These are phyloP conservation scores for Drosophila nebulosa DNA, from an alignment of 1,140 invertebrate species.

Conservation along the genomic window DNA sequence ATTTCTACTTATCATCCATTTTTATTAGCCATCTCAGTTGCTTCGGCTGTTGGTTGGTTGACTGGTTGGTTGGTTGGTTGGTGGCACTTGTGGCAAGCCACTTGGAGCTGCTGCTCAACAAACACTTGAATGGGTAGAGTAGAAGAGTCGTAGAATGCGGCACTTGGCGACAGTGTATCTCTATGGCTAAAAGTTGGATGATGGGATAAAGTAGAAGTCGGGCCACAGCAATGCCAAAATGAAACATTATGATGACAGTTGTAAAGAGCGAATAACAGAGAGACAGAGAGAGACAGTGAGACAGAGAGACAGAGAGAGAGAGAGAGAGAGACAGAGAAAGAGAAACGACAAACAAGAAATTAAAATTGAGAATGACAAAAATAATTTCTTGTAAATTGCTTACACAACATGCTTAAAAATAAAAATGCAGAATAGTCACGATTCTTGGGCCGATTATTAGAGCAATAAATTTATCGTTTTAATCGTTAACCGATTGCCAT, in stretches of 20 bases:
- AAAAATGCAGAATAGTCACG: too few relatives aligned
- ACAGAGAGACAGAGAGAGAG: not conserved
- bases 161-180: not conserved
- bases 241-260: slow-evolving; percentile 13
- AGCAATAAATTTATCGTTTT: too few relatives aligned
- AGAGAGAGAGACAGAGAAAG: not conserved
- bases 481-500: too few relatives aligned
- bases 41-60: not conserved
- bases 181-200: not conserved
- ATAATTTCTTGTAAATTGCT: slow-evolving; percentile 71
- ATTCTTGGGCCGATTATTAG: too few relatives aligned
- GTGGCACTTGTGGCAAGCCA: slow-evolving; percentile 11
- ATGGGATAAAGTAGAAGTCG: not conserved
- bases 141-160: not conserved
- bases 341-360: slow-evolving; percentile 21
- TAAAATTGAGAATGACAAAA: slow-evolving; percentile 69
- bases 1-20: not conserved
- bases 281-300: too few relatives aligned
- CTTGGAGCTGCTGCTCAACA: slow-evolving; percentile 1
- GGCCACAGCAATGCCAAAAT: not conserved
- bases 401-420: slow-evolving; percentile 4
- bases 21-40: not conserved
- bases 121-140: slow-evolving; percentile 1
- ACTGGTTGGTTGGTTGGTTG: not conserved
- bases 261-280: not conserved